phyloP scores from a whole-genome alignment of 2,888 invertebrate genomes.

The Sesia bembeciformis region DNA sequence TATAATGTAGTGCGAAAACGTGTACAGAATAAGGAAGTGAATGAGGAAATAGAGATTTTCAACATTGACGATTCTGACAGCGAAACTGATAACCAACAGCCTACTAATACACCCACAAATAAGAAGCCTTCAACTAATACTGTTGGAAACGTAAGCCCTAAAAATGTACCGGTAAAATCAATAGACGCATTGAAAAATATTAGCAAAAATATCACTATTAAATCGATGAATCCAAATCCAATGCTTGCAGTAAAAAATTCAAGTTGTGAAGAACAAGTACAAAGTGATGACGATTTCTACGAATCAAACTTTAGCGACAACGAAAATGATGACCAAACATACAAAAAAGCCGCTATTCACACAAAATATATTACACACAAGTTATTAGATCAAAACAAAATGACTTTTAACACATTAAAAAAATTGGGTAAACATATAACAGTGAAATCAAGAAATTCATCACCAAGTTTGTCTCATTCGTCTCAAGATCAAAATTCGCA shows the following conservation, averaged over 20 bases:
- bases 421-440: conserved; percentile 49
- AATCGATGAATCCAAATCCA: conserved; percentile 20
- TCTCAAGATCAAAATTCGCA: conserved; percentile 18
- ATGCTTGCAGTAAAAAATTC: no score
- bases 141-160: background rate
- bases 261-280: conserved; percentile 5
- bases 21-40: conserved; percentile 20
- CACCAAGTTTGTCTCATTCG: conserved; percentile 15
- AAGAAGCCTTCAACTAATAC: background rate
- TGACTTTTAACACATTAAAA: conserved; percentile 35
- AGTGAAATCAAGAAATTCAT: conserved; percentile 41
- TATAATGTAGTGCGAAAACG: conserved; percentile 13
- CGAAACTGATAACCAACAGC: conserved; percentile 18
- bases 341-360: background rate
- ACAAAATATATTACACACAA: background rate
- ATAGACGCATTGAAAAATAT: background rate
- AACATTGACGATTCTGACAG: conserved; percentile 61
- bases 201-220: conserved; percentile 31
- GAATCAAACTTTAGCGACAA: background rate
- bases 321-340: background rate
- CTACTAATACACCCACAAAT: background rate
- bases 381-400: conserved; percentile 9
- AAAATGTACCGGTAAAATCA: background rate
- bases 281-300: conserved; percentile 2
- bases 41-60: conserved; percentile 50